These are phyloP conservation scores for Sminthurides aquaticus DNA, from an alignment of 2,888 invertebrate genomes.

Conservation along the genomic window DNA sequence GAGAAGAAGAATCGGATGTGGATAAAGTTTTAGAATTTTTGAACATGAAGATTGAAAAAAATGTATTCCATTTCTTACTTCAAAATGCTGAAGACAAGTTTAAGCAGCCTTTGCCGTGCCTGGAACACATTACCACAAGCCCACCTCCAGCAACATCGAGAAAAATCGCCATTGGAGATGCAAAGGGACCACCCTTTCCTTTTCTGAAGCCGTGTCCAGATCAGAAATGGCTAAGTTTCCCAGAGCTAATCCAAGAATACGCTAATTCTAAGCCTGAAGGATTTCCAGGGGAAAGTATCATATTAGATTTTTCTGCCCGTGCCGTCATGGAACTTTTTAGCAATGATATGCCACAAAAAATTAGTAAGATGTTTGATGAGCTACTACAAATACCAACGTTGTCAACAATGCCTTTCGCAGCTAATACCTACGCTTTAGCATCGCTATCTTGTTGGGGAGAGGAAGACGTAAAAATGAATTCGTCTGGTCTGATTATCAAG, in stretches of 20 bases:
- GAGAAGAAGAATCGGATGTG: conserved; percentile 38
- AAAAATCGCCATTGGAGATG: conserved; percentile 5
- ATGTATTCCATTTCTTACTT: conserved; percentile 35
- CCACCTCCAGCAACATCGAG: not conserved
- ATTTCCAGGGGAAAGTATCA: conserved; percentile 24
- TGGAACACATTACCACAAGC: not conserved
- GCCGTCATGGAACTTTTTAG: conserved; percentile 28
- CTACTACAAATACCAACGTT: conserved; percentile 35
- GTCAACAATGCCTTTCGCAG: conserved; percentile 30
- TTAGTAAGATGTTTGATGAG: conserved; percentile 27
- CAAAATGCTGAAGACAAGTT: conserved; percentile 23
- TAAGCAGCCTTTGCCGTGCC: conserved; percentile 3
- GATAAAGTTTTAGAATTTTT: conserved; percentile 38
- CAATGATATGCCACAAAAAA: conserved; percentile 26
- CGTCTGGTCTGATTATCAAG: conserved; percentile 7
- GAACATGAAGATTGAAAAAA: conserved; percentile 29
- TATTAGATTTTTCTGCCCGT: conserved; percentile 27
- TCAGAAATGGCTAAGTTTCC: conserved; percentile 23
- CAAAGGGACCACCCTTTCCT: not conserved
- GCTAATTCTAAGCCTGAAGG: conserved; percentile 18
- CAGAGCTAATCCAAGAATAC: conserved; percentile 21
- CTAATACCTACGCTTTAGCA: conserved; percentile 24
- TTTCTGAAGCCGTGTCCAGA: conserved; percentile 1
- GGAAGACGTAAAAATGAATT: conserved; percentile 3
- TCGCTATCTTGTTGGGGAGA: not conserved